Evolutionary conservation across 2,113 vertebrate species (phyloP).

Genomic region (Gallinago undulata): DNA sequence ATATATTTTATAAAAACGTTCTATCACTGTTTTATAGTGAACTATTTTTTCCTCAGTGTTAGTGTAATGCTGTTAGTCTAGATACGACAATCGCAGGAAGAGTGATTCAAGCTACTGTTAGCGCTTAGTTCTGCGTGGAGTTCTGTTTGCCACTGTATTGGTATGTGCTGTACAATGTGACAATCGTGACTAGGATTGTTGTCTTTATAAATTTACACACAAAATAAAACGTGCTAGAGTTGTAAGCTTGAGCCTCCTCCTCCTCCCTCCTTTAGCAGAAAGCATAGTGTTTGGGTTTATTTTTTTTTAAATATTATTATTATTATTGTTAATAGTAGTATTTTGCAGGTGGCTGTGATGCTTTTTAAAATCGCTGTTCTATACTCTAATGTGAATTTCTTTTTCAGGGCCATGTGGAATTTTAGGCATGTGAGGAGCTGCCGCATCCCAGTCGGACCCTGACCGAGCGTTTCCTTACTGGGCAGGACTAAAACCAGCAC

Average conservation of each 20-base stretch:
- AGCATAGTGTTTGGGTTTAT: background rate
- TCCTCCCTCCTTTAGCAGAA: background rate
- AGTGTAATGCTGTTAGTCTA: conserved; percentile 67
- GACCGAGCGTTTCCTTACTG: background rate
- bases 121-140: conserved; percentile 51
- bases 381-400: background rate
- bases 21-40: conserved; percentile 78
- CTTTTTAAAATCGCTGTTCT: background rate
- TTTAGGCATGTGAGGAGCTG: background rate
- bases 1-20: conserved; percentile 79
- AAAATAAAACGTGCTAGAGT: conserved; percentile 74
- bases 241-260: conserved; percentile 25
- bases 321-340: background rate
- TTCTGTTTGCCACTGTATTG: conserved; percentile 48
- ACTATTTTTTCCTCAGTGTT: conserved; percentile 71
- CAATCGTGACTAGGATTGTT: conserved; percentile 67
- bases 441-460: background rate
- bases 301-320: background rate
- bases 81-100: conserved; percentile 70
- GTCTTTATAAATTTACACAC: conserved; percentile 68
- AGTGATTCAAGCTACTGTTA: conserved; percentile 54
- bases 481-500: background rate
- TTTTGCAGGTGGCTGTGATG: background rate
- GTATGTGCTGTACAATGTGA: conserved; percentile 71
- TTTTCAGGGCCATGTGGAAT: background rate